phyloP scores from a whole-genome alignment of 1,140 invertebrate species.

The Manduca sexta region DNA sequence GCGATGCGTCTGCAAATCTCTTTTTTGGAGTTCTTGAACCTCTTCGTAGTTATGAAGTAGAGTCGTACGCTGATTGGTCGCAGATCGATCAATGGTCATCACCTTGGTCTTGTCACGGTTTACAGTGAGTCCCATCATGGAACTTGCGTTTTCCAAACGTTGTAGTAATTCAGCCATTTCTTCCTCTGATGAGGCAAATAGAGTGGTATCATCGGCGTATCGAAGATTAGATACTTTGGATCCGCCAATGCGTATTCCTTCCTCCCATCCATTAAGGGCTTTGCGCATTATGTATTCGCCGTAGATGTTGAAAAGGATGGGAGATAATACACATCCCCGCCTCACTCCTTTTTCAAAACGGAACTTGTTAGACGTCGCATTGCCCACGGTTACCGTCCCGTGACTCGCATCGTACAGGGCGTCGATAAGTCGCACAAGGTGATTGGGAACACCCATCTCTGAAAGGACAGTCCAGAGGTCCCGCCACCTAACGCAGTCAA shows the following conservation, averaged over 20 bases:
- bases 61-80: too few species aligned
- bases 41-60: too few species aligned
- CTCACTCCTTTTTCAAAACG: slow-evolving; percentile 12
- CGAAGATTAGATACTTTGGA: slow-evolving; percentile 5
- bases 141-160: background rate
- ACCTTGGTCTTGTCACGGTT: background rate
- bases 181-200: background rate
- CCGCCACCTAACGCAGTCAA: slow-evolving; percentile 16
- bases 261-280: slow-evolving; percentile 9
- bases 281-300: slow-evolving; percentile 15
- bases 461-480: slow-evolving; percentile 7
- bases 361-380: slow-evolving; percentile 3
- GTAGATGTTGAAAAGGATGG: slow-evolving; percentile 17
- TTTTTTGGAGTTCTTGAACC: too few species aligned
- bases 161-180: background rate
- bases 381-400: slow-evolving; percentile 4
- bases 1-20: too few species aligned
- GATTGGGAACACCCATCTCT: slow-evolving; percentile 11
- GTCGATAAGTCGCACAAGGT: slow-evolving; percentile 3
- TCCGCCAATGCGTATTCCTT: slow-evolving; percentile 5
- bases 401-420: slow-evolving; percentile 3
- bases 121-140: background rate
- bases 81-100: background rate
- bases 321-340: slow-evolving; percentile 15
- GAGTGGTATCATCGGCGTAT: slow-evolving; percentile 9